Evolutionary conservation across 2,797 vertebrate genomes (phyloP).

Genomic region (Acomys russatus): DNA sequence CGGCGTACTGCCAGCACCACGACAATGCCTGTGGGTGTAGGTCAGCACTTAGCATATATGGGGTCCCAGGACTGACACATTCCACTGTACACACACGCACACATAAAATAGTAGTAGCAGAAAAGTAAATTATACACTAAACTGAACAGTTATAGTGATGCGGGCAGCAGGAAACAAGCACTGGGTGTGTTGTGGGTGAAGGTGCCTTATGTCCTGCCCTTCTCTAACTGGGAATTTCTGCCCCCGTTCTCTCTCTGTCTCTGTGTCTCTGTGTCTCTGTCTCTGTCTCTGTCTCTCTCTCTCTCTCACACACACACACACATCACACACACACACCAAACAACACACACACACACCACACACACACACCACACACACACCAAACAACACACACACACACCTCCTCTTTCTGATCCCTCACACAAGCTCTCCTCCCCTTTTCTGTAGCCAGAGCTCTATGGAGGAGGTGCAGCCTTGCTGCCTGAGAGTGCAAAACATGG

Average conservation of each 20-base stretch:
- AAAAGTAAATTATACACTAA: not conserved
- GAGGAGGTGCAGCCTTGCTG: not conserved
- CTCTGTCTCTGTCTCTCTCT: not conserved
- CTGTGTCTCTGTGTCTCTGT: not conserved
- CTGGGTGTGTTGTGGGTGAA: not conserved
- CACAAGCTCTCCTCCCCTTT: not conserved
- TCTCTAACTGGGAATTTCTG: not conserved
- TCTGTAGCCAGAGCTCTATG: not conserved
- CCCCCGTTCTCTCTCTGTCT: not conserved
- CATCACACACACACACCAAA: not conserved
- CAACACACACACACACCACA: slow-evolving; percentile 6
- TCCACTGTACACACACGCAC: not conserved
- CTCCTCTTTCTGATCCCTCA: not conserved
- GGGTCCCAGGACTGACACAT: not conserved
- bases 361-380: not conserved
- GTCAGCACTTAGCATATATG: not conserved
- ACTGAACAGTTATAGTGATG: not conserved
- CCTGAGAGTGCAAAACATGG: not conserved
- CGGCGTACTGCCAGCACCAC: too few species aligned
- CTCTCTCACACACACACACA: not conserved
- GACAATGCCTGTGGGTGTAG: not conserved
- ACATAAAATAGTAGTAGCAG: not conserved
- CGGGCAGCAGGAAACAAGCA: not conserved
- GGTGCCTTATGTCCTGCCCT: not conserved
- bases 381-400: not conserved